Evolutionary conservation across 2,113 vertebrate genomes (phyloP), one percentile per base, ranked within the genome.

Genomic region (Cinclus cinclus): DNA sequence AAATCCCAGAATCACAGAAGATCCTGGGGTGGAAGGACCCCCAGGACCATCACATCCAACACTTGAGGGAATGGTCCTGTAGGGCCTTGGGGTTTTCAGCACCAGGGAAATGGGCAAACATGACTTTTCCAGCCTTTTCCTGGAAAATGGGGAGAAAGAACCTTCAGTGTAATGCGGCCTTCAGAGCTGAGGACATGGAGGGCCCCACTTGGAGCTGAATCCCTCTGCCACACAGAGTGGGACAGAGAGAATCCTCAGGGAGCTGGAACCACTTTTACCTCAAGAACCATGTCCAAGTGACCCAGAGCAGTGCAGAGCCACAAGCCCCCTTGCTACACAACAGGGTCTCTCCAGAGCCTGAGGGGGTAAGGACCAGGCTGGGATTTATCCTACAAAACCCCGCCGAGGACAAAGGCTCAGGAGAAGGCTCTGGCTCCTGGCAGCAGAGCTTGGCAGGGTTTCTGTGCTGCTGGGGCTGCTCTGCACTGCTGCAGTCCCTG

Each of bases 21-120:
- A 23, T 20, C 55, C 55, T 35, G 55, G 30, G 53, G 30, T 28
- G 28, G 49, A 39, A 39, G 69, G 9, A 15, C 6, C 58, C 27
- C 7, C 3, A 4, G 33, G 27, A 17, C 17, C 67, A 20, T 7
- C 47, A 4, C 1, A 0, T 23, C 44, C 44, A 42, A 0, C 3
- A 0, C 27, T 13, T 9, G 14, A 47, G 68, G 58, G 59, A 27
- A 37, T 1, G 22, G 58, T 27, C 39, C 25, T 2, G 39, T 41
- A 27, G 59, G 49, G 49, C 19, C 30, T 5, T 6, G 41, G n/a
- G 12, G 6, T 3, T 28, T n/a, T n/a, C 24, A 44, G 47, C 67
- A 25, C 37, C 27, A 8, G 59, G n/a, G 41, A 75, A 75, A 60
- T 1, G 7, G 74, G 67, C 35, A 64, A 47, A 62, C 52, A 21